phyloP scores from a whole-genome alignment of 2,113 vertebrate species.

The Ardeotis arabs region DNA sequence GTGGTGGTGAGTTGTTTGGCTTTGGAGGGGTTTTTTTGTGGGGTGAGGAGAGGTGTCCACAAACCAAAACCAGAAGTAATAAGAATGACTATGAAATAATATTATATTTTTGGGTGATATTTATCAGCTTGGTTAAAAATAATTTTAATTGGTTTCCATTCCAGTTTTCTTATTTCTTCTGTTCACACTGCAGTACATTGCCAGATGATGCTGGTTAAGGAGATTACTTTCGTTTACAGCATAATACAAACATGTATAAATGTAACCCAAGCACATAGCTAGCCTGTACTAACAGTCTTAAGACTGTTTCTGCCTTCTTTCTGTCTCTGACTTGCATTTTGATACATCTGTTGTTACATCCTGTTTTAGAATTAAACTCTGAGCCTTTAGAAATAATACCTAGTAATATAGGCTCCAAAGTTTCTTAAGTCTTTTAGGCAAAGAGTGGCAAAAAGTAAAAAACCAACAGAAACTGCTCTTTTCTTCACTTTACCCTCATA shows the following conservation, averaged over 20 bases:
- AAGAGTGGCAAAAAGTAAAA: not conserved
- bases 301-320: not conserved
- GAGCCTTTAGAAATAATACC: not conserved
- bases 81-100: not conserved
- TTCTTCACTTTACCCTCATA: not conserved
- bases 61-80: not conserved
- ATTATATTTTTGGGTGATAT: not conserved
- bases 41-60: not conserved
- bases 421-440: not conserved
- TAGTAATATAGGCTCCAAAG: not conserved
- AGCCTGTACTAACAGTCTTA: not conserved
- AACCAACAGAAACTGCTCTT: not conserved
- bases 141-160: not conserved
- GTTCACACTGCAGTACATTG: not conserved
- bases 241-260: not conserved
- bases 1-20: not conserved
- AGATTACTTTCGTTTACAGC: not conserved
- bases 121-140: not conserved
- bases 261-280: not conserved
- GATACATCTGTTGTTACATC: not conserved
- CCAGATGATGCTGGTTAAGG: not conserved
- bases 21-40: rapidly evolving
- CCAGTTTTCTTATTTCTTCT: not conserved
- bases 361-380: not conserved
- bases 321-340: not conserved